A percentile compares a stretch with the other conserved stretches of the same genome.
phyloP scores from a whole-genome alignment of 2,888 invertebrate species.

The Mesorhabditis belari region DNA sequence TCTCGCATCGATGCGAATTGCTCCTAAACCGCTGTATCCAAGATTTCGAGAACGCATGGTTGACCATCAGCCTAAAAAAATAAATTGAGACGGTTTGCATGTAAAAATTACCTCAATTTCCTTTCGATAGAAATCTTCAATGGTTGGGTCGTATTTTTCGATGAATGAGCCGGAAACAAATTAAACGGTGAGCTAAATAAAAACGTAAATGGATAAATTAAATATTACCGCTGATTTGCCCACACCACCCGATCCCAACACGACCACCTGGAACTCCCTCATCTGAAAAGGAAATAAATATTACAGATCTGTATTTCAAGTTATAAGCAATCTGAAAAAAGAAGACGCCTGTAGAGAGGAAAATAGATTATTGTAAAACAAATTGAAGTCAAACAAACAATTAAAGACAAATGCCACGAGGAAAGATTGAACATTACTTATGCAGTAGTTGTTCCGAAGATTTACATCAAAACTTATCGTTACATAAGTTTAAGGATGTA shows the following conservation, averaged over 20 bases:
- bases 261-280: constrained; percentile 91
- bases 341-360: no score
- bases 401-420: no score
- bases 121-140: constrained; percentile 98
- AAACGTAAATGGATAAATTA: no score
- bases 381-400: no score
- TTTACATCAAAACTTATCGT: no score
- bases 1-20: constrained; percentile 99
- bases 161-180: constrained; percentile 99
- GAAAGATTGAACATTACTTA: no score
- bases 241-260: constrained; percentile 95
- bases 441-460: no score
- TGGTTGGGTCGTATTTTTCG: constrained; percentile 99
- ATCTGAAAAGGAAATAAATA: no score
- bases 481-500: no score
- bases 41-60: constrained; percentile 95
- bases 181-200: constrained; percentile 97
- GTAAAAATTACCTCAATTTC: constrained; percentile 72
- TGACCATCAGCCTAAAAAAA: constrained; percentile 76
- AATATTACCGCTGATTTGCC: constrained; percentile 98
- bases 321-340: no score
- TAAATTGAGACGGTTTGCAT: background rate
- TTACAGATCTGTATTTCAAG: no score
- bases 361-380: no score
- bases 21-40: constrained; percentile 97